These are phyloP conservation scores for Dicentrarchus labrax DNA, from an alignment of 2,113 vertebrate genomes.

Conservation along the genomic window DNA sequence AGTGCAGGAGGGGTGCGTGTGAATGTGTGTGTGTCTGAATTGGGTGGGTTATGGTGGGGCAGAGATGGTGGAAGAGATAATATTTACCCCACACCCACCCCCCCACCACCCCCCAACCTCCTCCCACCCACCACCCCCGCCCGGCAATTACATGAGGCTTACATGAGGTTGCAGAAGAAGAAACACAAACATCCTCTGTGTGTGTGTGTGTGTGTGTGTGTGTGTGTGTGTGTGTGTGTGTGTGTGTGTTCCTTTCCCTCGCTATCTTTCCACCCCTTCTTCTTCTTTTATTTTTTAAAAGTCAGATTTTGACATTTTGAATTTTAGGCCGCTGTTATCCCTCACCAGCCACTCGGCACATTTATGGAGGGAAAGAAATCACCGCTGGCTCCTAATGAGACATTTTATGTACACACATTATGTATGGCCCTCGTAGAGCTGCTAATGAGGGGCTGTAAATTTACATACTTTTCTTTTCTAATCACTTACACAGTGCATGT, in stretches of 20 bases:
- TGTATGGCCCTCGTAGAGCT: conserved; percentile 28
- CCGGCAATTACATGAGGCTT: conserved; percentile 77
- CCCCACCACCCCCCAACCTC: conserved; percentile 25
- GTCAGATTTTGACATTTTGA: conserved; percentile 48
- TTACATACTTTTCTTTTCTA: conserved; percentile 38
- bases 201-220: background rate
- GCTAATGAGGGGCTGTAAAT: conserved; percentile 52
- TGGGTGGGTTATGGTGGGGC: conserved; percentile 60
- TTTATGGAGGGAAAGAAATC: conserved; percentile 24
- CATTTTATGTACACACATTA: conserved; percentile 48
- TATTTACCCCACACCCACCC: conserved; percentile 64
- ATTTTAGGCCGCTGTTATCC: conserved; percentile 21
- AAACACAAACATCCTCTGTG: conserved; percentile 70
- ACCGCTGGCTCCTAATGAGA: conserved; percentile 47
- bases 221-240: conserved; percentile 25
- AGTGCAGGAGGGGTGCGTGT: conserved; percentile 29
- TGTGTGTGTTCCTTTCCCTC: background rate
- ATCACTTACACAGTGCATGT: conserved; percentile 13
- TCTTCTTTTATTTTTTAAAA: conserved; percentile 23
- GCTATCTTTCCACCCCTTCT: conserved; percentile 1
- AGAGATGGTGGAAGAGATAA: conserved; percentile 82
- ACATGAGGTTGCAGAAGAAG: conserved; percentile 63
- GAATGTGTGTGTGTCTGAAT: conserved; percentile 44
- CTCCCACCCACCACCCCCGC: conserved; percentile 20
- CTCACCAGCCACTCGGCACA: conserved; percentile 13